A percentile compares a stretch with the other conserved stretches of the same genome.
Evolutionary conservation across 2,113 vertebrate species (phyloP).

Genomic region (Perca schrenkii): DNA sequence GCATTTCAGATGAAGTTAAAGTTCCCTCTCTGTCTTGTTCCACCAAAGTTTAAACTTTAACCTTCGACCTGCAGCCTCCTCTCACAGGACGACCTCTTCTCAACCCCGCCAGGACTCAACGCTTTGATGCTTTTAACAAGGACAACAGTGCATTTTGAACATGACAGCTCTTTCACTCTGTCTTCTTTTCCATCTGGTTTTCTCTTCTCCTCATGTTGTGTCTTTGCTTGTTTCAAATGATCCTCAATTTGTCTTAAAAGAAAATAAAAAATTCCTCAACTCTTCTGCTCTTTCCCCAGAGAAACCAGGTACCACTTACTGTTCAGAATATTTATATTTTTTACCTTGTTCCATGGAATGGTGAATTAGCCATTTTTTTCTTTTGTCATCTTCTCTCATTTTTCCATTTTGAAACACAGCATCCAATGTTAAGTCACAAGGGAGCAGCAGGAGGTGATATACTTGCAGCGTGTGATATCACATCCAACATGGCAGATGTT

Average conservation of each 20-base stretch:
- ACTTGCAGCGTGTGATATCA: constrained; percentile 3
- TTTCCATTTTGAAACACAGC: background rate
- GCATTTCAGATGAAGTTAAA: background rate
- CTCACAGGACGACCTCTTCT: background rate
- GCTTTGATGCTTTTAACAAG: constrained; percentile 20
- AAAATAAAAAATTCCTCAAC: background rate
- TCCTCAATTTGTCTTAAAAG: background rate
- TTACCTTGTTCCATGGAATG: background rate
- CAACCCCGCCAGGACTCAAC: background rate
- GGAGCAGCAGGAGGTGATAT: constrained; percentile 21
- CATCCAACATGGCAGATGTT: constrained; percentile 61
- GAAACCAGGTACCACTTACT: constrained; percentile 8
- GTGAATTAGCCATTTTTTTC: background rate
- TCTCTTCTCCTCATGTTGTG: background rate
- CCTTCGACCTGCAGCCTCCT: constrained; percentile 2
- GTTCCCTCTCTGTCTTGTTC: background rate
- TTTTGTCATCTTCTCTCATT: background rate
- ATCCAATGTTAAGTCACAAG: constrained; percentile 30
- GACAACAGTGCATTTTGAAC: constrained; percentile 16
- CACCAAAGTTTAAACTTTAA: constrained; percentile 11
- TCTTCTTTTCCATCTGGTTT: constrained; percentile 37
- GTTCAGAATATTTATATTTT: background rate
- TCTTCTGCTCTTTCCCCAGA: background rate
- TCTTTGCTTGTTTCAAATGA: background rate
- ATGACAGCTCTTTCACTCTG: constrained; percentile 30